phyloP scores from a whole-genome alignment of 30 jellyfish, hydroid and myxozoan genomes.

The Hydra vulgaris region DNA sequence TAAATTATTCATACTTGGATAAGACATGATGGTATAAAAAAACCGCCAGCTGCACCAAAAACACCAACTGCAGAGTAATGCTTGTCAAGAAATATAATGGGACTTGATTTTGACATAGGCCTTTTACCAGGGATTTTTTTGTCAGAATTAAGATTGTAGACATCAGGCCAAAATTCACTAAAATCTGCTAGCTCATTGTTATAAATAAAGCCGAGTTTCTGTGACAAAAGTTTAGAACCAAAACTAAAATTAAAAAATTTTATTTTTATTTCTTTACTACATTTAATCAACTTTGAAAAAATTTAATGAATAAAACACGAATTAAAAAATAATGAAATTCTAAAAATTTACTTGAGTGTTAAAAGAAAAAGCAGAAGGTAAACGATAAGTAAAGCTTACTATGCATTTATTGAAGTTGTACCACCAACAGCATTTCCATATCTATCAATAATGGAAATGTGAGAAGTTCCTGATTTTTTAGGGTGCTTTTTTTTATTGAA shows the following conservation, averaged over 20 bases:
- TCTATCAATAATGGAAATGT: constrained; percentile 81
- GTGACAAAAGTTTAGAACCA: constrained; percentile 86
- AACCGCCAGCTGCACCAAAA: constrained; percentile 99
- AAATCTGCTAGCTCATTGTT: constrained; percentile 98
- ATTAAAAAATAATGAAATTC: no score
- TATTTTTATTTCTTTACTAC: neutral
- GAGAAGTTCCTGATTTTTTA: constrained; percentile 87
- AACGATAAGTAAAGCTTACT: no score
- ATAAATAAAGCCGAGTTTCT: constrained; percentile 75
- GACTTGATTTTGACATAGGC: constrained; percentile 85
- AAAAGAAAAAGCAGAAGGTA: no score
- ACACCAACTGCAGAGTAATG: constrained; percentile 73
- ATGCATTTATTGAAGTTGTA: constrained; percentile 96
- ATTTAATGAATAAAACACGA: neutral
- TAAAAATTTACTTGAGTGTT: no score
- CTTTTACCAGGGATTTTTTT: constrained; percentile 82
- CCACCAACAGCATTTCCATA: constrained; percentile 88
- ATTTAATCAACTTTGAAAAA: neutral
- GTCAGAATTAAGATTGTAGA: constrained; percentile 73
- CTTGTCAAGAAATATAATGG: constrained; percentile 71
- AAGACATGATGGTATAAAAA: constrained; percentile 83
- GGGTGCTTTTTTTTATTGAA: constrained; percentile 49
- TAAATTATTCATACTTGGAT: constrained; percentile 46
- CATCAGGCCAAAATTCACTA: constrained; percentile 97
- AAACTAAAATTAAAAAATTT: constrained; percentile 39